These are phyloP conservation scores for Seira musarum DNA, from an alignment of 2,888 invertebrate genomes.

Conservation along the genomic window DNA sequence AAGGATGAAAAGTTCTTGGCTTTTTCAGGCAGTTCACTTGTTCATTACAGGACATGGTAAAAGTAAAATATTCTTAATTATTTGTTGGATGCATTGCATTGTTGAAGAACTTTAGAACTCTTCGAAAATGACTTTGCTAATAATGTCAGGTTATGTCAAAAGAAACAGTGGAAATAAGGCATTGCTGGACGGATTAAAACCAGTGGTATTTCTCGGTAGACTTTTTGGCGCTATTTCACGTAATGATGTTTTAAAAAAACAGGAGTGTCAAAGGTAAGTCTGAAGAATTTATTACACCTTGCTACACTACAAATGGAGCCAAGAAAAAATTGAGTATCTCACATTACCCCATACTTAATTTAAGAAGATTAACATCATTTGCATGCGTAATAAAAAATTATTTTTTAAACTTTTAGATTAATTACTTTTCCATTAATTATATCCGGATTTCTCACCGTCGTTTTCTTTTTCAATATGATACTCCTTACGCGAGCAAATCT, in stretches of 20 bases:
- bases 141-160: constrained; percentile 33
- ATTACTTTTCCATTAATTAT: neutral
- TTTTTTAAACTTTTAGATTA: constrained; percentile 8
- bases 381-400: neutral
- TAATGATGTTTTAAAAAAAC: constrained; percentile 37
- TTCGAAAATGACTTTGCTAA: constrained; percentile 34
- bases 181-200: constrained; percentile 39
- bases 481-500: constrained; percentile 30
- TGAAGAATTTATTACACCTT: neutral
- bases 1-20: constrained; percentile 23
- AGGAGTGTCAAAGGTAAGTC: constrained; percentile 34
- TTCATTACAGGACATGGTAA: constrained; percentile 35
- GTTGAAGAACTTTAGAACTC: neutral
- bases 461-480: constrained; percentile 25
- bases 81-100: neutral
- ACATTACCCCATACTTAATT: too few relatives aligned
- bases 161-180: constrained; percentile 9
- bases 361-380: too few relatives aligned
- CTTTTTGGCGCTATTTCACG: constrained; percentile 32
- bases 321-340: too few relatives aligned
- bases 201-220: constrained; percentile 39
- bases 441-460: constrained; percentile 22
- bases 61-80: neutral
- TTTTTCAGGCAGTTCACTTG: constrained; percentile 24
- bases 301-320: too few relatives aligned